A percentile compares a stretch with the other conserved stretches of the same genome.
phyloP scores from a whole-genome alignment of 2,888 invertebrate genomes.

The Coremacera marginata region DNA sequence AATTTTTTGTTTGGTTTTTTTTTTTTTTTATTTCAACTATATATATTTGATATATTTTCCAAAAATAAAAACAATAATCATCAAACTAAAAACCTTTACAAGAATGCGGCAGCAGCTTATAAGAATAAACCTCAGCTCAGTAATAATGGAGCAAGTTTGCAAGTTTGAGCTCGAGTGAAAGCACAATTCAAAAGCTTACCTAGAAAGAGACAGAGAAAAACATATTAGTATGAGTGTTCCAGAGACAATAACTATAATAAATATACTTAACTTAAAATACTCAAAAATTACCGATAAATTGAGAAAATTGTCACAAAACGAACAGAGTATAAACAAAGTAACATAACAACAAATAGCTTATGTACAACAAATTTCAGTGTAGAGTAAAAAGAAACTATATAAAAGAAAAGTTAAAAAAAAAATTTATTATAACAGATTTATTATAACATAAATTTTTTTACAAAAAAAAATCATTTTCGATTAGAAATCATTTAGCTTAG shows the following conservation, averaged over 20 bases:
- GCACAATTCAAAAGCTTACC: constrained; percentile 22
- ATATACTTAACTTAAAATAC: background rate
- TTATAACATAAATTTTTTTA: too few species aligned
- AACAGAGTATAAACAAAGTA: background rate
- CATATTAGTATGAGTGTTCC: constrained; percentile 36
- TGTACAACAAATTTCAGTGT: background rate
- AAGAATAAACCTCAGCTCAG: background rate
- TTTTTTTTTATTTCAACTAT: background rate
- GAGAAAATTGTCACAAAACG: background rate
- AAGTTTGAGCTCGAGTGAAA: background rate
- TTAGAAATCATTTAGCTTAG: too few species aligned
- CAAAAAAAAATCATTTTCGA: too few species aligned
- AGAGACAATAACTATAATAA: background rate
- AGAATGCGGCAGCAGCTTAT: background rate
- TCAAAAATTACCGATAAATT: background rate
- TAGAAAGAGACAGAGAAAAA: constrained; percentile 42
- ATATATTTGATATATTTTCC: background rate
- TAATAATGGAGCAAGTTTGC: background rate
- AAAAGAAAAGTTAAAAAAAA: too few species aligned
- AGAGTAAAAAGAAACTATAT: too few species aligned
- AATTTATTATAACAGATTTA: too few species aligned
- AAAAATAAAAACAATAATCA: background rate
- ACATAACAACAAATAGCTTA: background rate
- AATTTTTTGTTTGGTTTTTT: background rate
- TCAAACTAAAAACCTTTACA: constrained; percentile 26